phyloP scores from a whole-genome alignment of 2,888 invertebrate species.

The Ornithoptera alexandrae region DNA sequence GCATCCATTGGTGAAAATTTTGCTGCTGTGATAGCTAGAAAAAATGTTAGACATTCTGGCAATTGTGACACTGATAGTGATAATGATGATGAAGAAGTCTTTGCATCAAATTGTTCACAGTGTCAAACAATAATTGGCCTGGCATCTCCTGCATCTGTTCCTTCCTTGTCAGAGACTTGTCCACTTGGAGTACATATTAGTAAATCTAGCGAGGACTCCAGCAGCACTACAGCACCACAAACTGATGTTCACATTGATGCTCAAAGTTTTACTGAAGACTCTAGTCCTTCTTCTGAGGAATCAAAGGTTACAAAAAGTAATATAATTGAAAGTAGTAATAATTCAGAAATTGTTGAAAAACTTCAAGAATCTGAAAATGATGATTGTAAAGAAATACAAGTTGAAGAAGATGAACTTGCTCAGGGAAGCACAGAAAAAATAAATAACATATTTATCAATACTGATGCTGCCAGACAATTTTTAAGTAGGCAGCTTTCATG shows the following conservation, averaged over 20 bases:
- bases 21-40: conserved; percentile 86
- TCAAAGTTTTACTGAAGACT: conserved; percentile 78
- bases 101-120: conserved; percentile 83
- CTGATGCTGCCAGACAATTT: conserved; percentile 88
- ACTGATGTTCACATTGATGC: conserved; percentile 79
- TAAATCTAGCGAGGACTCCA: conserved; percentile 81
- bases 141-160: conserved; percentile 80
- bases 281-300: conserved; percentile 79
- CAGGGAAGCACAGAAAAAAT: conserved; percentile 65
- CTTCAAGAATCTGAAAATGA: conserved; percentile 43
- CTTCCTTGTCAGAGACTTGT: conserved; percentile 83
- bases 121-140: conserved; percentile 80
- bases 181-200: conserved; percentile 81
- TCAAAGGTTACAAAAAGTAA: conserved; percentile 72
- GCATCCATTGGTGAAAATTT: conserved; percentile 88
- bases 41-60: conserved; percentile 73
- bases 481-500: conserved; percentile 86
- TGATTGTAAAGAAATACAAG: conserved; percentile 48
- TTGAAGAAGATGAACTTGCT: conserved; percentile 50
- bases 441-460: conserved; percentile 87
- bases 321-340: conserved; percentile 51
- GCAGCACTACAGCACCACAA: conserved; percentile 79
- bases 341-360: conserved; percentile 47
- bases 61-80: conserved; percentile 82
- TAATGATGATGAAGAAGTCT: conserved; percentile 81